These are phyloP conservation scores for Chromobotia macracanthus DNA, from an alignment of 2,797 vertebrate genomes.

Conservation along the genomic window DNA sequence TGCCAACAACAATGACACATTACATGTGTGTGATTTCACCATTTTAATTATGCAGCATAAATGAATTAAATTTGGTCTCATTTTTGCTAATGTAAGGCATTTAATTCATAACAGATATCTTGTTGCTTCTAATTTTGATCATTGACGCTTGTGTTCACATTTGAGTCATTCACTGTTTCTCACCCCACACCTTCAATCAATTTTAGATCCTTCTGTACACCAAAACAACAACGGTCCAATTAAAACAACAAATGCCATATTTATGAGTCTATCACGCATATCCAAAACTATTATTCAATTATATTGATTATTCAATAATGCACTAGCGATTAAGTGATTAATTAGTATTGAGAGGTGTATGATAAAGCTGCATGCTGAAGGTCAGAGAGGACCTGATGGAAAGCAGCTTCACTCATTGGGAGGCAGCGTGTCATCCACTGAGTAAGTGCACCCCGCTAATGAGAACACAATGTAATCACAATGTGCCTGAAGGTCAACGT, in stretches of 20 bases:
- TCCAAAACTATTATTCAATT: too few species aligned
- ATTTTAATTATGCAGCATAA: not conserved
- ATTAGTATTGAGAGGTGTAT: slow-evolving; percentile 49
- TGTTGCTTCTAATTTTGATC: not conserved
- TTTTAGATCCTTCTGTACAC: not conserved
- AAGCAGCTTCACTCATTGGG: slow-evolving; percentile 48
- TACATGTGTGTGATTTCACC: not conserved
- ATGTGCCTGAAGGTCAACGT: slow-evolving; percentile 51
- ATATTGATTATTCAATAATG: slow-evolving; percentile 58
- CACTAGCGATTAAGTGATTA: slow-evolving; percentile 51
- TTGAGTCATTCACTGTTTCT: not conserved
- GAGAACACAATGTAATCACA: slow-evolving; percentile 52
- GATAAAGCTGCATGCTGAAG: slow-evolving; percentile 51
- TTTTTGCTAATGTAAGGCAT: not conserved
- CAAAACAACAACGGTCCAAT: slow-evolving; percentile 41
- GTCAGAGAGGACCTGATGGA: slow-evolving; percentile 56
- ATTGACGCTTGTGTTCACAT: not conserved
- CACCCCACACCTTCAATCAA: slow-evolving; percentile 1
- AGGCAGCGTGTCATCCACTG: slow-evolving; percentile 40
- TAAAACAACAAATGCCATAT: slow-evolving; percentile 47
- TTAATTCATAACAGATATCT: not conserved
- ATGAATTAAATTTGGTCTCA: not conserved
- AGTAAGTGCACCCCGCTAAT: slow-evolving; percentile 47
- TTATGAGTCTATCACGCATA: slow-evolving; percentile 39
- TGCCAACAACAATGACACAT: not conserved